Conservation (phyloP, 1,140 invertebrate species). For the Venturia canescens region DNA sequence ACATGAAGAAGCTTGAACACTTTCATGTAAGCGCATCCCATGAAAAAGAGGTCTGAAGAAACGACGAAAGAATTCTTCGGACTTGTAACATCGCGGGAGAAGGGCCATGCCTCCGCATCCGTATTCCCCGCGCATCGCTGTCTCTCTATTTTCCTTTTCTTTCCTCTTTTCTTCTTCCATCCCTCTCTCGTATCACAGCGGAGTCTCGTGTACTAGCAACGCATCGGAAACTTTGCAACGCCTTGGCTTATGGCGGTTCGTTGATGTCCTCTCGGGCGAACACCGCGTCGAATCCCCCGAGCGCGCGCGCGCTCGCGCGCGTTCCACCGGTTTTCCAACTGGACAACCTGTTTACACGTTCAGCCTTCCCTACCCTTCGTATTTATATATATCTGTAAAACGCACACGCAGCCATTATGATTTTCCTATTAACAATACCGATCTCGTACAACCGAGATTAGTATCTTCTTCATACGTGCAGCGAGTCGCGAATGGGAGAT, state of each 20-base stretch:
- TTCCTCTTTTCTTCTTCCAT: background rate
- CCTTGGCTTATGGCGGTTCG: constrained; percentile 25
- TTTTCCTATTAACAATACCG: constrained; percentile 71
- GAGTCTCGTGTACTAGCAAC: constrained; percentile 21
- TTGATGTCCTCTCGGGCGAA: constrained; percentile 25
- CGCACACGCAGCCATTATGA: constrained; percentile 56
- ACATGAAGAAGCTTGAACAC: constrained; percentile 47
- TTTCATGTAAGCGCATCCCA: constrained; percentile 50
- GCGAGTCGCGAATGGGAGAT: constrained; percentile 29
- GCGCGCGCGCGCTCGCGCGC: too few species aligned
- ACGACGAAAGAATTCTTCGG: constrained; percentile 52
- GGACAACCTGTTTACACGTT: constrained; percentile 69
- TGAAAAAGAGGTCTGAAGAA: constrained; percentile 42
- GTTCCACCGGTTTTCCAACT: constrained; percentile 56
- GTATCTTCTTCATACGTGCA: constrained; percentile 62
- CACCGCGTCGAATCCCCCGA: constrained; percentile 20
- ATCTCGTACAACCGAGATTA: constrained; percentile 63
- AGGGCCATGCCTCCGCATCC: constrained; percentile 33
- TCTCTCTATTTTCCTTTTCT: background rate
- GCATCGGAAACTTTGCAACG: constrained; percentile 36
- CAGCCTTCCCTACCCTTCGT: constrained; percentile 7
- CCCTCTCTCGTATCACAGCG: background rate
- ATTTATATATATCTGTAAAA: constrained; percentile 15
- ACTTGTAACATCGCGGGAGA: constrained; percentile 48
- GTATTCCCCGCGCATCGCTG: constrained; percentile 28